phyloP scores from a whole-genome alignment of 2,797 vertebrate genomes.

The Pogoniulus pusillus region DNA sequence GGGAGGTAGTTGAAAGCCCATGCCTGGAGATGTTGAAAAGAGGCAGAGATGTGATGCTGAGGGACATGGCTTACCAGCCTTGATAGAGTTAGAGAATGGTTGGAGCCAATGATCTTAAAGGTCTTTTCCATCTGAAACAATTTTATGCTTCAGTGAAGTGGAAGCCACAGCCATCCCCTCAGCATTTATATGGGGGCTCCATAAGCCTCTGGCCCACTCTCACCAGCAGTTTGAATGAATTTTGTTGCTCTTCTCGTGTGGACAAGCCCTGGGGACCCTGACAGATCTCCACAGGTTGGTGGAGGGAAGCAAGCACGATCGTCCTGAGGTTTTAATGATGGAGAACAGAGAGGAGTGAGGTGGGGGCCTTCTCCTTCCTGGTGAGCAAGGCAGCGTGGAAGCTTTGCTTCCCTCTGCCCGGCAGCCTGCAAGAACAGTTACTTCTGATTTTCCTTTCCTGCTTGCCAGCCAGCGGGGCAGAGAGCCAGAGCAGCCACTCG shows the following conservation, averaged over 20 bases:
- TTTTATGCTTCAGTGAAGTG: no score
- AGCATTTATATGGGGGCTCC: background rate
- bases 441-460: slow-evolving; percentile 9
- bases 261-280: background rate
- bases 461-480: background rate
- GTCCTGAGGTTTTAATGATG: background rate
- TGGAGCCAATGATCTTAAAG: no score
- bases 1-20: no score
- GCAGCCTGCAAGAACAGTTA: background rate
- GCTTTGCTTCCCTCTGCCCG: background rate
- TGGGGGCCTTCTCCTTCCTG: background rate
- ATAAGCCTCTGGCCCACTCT: background rate
- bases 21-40: no score
- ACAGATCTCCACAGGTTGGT: background rate
- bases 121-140: no score
- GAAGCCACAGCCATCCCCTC: no score
- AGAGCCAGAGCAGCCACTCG: background rate
- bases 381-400: background rate
- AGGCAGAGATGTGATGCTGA: no score
- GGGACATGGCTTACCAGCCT: no score
- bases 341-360: background rate
- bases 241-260: background rate
- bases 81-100: no score
- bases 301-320: background rate
- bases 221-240: background rate